Conservation (phyloP, 2,888 invertebrate species). For the Neoaliturus tenellus region DNA sequence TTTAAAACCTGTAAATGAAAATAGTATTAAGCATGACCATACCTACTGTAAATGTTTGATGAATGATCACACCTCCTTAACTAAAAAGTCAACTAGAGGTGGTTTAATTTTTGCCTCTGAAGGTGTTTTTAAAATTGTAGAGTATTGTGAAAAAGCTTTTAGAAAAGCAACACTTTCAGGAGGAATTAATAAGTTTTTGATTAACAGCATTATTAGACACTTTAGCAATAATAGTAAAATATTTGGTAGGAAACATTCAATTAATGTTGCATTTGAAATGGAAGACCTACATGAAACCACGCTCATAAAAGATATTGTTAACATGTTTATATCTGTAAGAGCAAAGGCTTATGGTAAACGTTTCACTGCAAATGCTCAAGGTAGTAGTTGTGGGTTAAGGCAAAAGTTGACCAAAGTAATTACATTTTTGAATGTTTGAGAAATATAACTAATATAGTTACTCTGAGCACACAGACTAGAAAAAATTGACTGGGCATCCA, state of each 20-base stretch:
- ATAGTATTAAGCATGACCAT: not conserved
- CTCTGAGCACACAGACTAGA: too few species aligned
- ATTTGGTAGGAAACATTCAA: not conserved
- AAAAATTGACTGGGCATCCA: too few species aligned
- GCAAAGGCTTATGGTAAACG: too few species aligned
- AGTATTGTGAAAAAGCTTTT: conserved; percentile 2
- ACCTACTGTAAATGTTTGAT: not conserved
- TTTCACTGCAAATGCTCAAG: too few species aligned
- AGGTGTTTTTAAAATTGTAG: not conserved
- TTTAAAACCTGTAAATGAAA: not conserved
- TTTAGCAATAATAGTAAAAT: not conserved
- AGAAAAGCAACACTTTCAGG: not conserved
- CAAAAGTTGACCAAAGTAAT: too few species aligned
- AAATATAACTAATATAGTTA: too few species aligned
- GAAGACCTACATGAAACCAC: not conserved
- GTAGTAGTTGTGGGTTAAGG: too few species aligned
- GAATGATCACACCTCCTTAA: not conserved
- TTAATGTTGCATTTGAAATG: not conserved
- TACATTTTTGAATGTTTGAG: too few species aligned
- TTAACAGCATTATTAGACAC: not conserved
- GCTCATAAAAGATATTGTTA: not conserved
- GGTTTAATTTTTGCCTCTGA: conserved; percentile 5
- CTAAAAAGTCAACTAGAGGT: not conserved
- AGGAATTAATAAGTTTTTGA: not conserved
- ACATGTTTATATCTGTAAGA: too few species aligned